These are phyloP conservation scores for Porites rus DNA, from an alignment of 92 coral and sea anemone species.

Conservation along the genomic window DNA sequence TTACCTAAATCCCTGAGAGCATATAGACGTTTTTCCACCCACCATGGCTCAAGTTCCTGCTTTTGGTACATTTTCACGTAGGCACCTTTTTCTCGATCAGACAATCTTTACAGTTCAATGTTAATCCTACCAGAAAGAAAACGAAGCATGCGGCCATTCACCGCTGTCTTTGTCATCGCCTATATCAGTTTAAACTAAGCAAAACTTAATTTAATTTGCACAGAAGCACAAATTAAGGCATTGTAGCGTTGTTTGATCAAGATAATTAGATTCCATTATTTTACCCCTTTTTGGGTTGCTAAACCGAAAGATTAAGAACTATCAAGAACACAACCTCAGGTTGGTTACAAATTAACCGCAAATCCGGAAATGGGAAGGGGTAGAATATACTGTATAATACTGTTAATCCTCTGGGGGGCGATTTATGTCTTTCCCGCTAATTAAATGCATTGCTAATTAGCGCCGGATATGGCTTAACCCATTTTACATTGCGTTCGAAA, in stretches of 20 bases:
- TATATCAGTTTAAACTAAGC: not conserved
- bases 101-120: no score
- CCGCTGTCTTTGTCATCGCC: not conserved
- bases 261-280: not conserved
- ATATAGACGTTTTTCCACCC: no score
- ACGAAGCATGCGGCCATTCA: no score
- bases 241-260: not conserved
- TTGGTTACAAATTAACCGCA: constrained; percentile 7
- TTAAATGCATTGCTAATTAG: constrained; percentile 43
- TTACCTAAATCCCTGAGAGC: not conserved
- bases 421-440: constrained; percentile 38
- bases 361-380: constrained; percentile 50
- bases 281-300: not conserved
- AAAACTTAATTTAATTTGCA: not conserved
- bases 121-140: no score
- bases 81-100: no score
- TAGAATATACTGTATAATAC: not conserved
- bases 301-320: not conserved
- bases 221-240: not conserved
- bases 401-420: constrained; percentile 43
- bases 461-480: constrained; percentile 52
- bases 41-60: not conserved
- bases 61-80: not conserved
- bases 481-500: constrained; percentile 22
- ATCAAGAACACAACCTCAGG: not conserved